A percentile compares a stretch with the other conserved stretches of the same genome.
phyloP scores from a whole-genome alignment of 2,888 invertebrate genomes.

The Drosophila stalkeri region DNA sequence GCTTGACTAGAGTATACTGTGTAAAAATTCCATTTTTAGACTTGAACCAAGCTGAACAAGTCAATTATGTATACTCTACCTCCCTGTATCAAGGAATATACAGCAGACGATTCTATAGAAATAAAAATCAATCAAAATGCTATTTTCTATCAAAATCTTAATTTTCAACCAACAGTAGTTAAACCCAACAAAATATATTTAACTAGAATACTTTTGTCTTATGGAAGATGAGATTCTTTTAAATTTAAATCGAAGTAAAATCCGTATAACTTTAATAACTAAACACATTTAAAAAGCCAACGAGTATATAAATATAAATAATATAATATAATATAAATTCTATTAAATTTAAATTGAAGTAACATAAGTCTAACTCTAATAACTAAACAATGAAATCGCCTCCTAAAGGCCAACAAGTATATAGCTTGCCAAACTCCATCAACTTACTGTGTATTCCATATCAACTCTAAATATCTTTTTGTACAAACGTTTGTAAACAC shows the following conservation, averaged over 20 bases:
- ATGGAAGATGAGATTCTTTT: too few species aligned
- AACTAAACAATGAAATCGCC: neutral
- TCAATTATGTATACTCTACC: neutral
- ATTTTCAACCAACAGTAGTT: too few species aligned
- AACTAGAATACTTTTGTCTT: too few species aligned
- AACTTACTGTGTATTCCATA: constrained; percentile 15
- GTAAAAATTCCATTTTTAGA: neutral
- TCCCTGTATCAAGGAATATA: neutral
- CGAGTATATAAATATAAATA: too few species aligned
- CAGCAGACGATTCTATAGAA: neutral
- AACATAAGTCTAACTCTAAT: neutral
- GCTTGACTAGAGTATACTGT: neutral
- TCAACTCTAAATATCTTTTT: constrained; percentile 11
- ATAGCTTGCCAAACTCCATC: neutral
- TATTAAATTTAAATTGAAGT: neutral
- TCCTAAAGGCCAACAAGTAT: neutral
- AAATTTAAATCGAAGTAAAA: too few species aligned
- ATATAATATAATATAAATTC: too few species aligned
- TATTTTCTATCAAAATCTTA: too few species aligned
- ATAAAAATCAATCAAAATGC: too few species aligned
- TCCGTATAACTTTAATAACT: too few species aligned
- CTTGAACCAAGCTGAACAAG: neutral
- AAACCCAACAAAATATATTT: too few species aligned
- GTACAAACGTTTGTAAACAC: constrained; percentile 17
- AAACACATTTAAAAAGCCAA: too few species aligned